Base-by-base conservation (phyloP, 2,113 vertebrate genomes). In the Macquaria ambigua region DNA sequence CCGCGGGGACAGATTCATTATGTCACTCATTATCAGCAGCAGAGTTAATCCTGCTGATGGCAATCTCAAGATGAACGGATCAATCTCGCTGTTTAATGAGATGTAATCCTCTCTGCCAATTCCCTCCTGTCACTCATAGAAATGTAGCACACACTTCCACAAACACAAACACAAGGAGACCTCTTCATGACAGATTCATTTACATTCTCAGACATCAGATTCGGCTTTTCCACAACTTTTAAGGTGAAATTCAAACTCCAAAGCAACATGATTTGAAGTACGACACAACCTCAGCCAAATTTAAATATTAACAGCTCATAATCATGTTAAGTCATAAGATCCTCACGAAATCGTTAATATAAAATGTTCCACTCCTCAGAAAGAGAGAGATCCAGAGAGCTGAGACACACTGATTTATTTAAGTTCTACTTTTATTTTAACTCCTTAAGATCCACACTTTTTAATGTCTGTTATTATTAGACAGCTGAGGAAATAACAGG, bases 41-140 rank as follows among this genome's bases (percentile, higher is more conserved):
- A 56, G 70, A 80, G 75, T 84, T 92, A 89, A 87, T 91, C 87
- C 85, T 70, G 64, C 23, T 70, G 87, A 87, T 84, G 82, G 62
- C 70, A 62, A 86, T 86, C 78, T 91, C 7, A 79, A 74, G 78
- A 72, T 53, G 41, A 84, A 62, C 87, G 58, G 82, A 89, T 91
- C 87, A 79, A 84, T 90, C 61, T 77, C 76, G 73, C 66, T 82
- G 80, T 74, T 82, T 76, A 86, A 84, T 80, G 70, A 88, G 81
- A 83, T 55, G 83, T 92, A 83, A 93, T 89, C 87, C 89, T 48
- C 81, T 82, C 39, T 7, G 52, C 61, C 61, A 50, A 73, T 56
- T 58, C 77, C 56, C 79, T 70, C n/a, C 74, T 61, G 81, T 73
- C 90, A 81, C 53, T 86, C 81, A 82, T 6, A 48, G 58, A 81